Conservation (phyloP, 2,113 vertebrate genomes). For the Eupsittula cactorum region DNA sequence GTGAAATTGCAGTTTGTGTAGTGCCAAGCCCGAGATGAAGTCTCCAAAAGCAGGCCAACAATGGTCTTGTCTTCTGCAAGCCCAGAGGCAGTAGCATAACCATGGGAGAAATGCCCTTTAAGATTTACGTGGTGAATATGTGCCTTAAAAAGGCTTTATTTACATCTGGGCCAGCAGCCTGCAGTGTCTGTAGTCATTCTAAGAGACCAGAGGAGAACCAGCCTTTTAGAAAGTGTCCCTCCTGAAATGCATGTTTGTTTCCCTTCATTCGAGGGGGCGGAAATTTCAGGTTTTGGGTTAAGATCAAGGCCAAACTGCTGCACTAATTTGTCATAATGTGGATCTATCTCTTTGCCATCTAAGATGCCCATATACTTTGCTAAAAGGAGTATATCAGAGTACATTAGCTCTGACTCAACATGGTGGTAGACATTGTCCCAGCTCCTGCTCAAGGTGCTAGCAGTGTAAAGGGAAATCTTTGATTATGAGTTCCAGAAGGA, state of each 20-base stretch:
- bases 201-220: background rate
- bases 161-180: background rate
- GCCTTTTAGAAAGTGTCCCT: background rate
- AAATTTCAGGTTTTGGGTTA: background rate
- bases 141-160: background rate
- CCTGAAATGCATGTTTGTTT: background rate
- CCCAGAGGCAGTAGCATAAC: background rate
- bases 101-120: background rate
- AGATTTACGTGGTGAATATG: background rate
- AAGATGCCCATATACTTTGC: background rate
- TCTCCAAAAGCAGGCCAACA: background rate
- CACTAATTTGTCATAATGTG: background rate
- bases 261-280: background rate
- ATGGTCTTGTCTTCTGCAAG: background rate
- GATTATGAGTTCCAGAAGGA: background rate
- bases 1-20: background rate
- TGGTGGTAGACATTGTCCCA: background rate
- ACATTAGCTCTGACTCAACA: accelerated
- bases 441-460: background rate
- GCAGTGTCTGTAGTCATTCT: background rate
- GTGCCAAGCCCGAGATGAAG: background rate
- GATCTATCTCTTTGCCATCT: background rate
- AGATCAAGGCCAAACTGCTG: background rate
- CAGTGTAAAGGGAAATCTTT: background rate
- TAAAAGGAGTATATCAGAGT: accelerated